phyloP scores from a whole-genome alignment of 2,888 invertebrate genomes.

The Drepanosiphum platanoidis region DNA sequence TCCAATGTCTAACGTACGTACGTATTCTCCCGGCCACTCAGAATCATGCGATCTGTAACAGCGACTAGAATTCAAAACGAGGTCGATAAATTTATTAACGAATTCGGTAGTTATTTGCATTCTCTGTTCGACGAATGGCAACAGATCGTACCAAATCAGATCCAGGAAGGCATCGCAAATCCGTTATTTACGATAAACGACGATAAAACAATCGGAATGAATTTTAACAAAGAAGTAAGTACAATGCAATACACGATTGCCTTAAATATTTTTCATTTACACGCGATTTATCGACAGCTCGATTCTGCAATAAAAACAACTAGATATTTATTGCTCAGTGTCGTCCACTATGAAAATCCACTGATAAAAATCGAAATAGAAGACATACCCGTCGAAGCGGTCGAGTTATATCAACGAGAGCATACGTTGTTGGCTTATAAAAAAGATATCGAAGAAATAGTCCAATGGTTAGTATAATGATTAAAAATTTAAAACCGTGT shows the following conservation, averaged over 20 bases:
- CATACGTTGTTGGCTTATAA: conserved; percentile 17
- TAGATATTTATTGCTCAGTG: conserved; percentile 32
- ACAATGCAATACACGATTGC: no score
- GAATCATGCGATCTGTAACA: conserved; percentile 73
- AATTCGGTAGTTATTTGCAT: conserved; percentile 74
- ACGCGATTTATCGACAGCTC: no score
- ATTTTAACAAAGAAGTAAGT: conserved; percentile 75
- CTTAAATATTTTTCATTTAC: no score
- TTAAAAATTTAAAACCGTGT: neutral
- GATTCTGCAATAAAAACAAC: conserved; percentile 43
- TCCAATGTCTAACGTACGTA: no score
- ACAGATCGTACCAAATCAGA: conserved; percentile 73
- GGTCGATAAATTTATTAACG: conserved; percentile 74
- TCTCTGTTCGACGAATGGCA: conserved; percentile 78
- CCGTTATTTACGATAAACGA: conserved; percentile 72
- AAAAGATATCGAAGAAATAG: conserved; percentile 51
- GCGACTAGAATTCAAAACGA: conserved; percentile 70
- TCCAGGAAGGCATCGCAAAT: conserved; percentile 73
- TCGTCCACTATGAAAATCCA: conserved; percentile 34
- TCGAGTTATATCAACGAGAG: conserved; percentile 40
- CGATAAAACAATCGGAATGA: conserved; percentile 72
- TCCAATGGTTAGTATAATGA: conserved; percentile 21
- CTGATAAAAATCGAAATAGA: conserved; percentile 13
- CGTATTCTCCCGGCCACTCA: conserved; percentile 65
- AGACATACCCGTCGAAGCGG: conserved; percentile 37